Evolutionary conservation across 2,888 invertebrate genomes (phyloP), one percentile per base, ranked within the genome.

Genomic region (Sinopyrophorus schimmeli): DNA sequence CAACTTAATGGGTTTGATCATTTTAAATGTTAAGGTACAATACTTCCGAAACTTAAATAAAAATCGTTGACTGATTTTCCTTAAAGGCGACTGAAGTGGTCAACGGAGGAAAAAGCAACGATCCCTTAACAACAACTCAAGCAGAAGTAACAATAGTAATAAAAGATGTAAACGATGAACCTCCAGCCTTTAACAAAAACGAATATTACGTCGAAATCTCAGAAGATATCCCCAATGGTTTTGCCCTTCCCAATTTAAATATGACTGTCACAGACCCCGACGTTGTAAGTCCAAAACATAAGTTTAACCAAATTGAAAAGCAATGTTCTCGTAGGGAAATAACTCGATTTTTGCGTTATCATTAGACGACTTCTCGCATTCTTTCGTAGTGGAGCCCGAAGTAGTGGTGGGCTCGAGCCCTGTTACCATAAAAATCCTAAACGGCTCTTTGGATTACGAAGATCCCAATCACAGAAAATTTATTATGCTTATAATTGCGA

Each of bases 381-480:
- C 87, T 0, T 93, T 93, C 70, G 81, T 86, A 12, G 87, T 93
- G 32, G 92, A 92, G 61, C 93, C 93, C 1, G 79, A 83, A 39
- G 76, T 80, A 17, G 92, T 89, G 0, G 83, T 82, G 0, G 92
- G 92, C 20, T 87, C 86, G 50, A 87, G 92, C 0, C 82, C 87
- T 16, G 89, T 92, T 23, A 89, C 87, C 9, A 84, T 94, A 47
- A 80, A 89, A 11, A 84, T 93, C 0, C 83, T 86, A 53, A 87
- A 90, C 64, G 87, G 82, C 44, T 81, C 85, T 1, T 75, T 94
- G 49, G 93, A 93, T 70, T 93, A 89, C 66, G 93, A 94, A 70
- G 91, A 93, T 72, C 90, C 91, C 7, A 93, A 93, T 74, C 90
- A 92, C 70, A 80, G 92, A 54, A 92, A 93, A 73, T 93, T 92